Percentiles rank a stretch among this genome's conserved stretches.
Conservation (phyloP, 2,113 vertebrate genomes). For the Strix aluco region DNA sequence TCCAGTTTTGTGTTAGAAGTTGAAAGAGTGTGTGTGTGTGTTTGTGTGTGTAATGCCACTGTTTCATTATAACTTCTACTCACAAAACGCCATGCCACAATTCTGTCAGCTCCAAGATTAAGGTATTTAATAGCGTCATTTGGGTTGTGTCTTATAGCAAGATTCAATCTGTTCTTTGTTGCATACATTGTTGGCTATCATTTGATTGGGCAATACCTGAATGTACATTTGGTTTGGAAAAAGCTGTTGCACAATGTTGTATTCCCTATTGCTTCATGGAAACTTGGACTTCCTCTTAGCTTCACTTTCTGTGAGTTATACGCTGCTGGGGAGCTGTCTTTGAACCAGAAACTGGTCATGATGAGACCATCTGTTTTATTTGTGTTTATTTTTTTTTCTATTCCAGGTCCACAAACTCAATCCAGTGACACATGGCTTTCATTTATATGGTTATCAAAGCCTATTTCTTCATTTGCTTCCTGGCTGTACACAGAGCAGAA, state of each 20-base stretch:
- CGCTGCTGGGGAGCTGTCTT: neutral
- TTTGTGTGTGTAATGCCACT: neutral
- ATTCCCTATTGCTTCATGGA: constrained; percentile 55
- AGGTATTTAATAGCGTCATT: constrained; percentile 55
- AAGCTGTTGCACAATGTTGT: constrained; percentile 42
- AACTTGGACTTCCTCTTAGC: constrained; percentile 46
- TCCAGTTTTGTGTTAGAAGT: constrained; percentile 36
- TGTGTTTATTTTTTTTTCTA: neutral
- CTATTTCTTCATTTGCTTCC: constrained; percentile 14
- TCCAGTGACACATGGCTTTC: constrained; percentile 26
- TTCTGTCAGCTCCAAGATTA: constrained; percentile 56
- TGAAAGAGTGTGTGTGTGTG: neutral
- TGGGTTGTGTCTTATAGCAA: constrained; percentile 43
- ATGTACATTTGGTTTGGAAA: constrained; percentile 32
- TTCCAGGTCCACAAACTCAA: neutral
- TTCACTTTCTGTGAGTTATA: constrained; percentile 56
- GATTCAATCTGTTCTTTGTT: constrained; percentile 60
- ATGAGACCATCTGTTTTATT: constrained; percentile 38
- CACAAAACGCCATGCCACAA: neutral
- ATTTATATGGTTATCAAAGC: constrained; percentile 33
- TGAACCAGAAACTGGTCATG: constrained; percentile 32
- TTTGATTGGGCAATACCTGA: constrained; percentile 46
- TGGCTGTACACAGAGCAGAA: neutral
- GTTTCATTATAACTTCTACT: constrained; percentile 22
- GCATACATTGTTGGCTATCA: constrained; percentile 22